Evolutionary conservation across 2,113 vertebrate genomes (phyloP).

Genomic region (Brachionichthys hirsutus): DNA sequence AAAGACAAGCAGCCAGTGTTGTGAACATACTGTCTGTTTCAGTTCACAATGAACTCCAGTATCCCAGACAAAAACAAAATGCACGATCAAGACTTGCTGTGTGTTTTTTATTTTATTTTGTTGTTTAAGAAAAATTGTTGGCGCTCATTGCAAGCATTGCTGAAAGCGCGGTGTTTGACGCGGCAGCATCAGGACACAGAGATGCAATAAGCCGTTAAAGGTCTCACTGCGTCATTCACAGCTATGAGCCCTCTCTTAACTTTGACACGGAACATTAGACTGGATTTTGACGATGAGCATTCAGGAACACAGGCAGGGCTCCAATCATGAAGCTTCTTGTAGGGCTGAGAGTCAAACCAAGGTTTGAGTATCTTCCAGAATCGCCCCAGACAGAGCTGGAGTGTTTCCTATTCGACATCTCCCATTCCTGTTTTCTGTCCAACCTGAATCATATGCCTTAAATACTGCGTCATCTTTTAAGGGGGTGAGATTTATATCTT

Average conservation of each 20-base stretch:
- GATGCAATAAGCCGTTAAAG: background rate
- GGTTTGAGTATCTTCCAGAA: slow-evolving; percentile 58
- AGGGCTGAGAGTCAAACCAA: slow-evolving; percentile 24
- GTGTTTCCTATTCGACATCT: slow-evolving; percentile 37
- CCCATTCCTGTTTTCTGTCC: slow-evolving; percentile 51
- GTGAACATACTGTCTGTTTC: no score
- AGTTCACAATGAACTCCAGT: no score
- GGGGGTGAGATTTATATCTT: slow-evolving; percentile 52
- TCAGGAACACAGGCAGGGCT: slow-evolving; percentile 7
- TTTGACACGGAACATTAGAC: slow-evolving; percentile 16
- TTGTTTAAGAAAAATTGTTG: no score
- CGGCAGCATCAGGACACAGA: background rate
- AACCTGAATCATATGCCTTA: slow-evolving; percentile 58
- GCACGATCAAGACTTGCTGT: no score
- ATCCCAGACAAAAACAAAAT: no score
- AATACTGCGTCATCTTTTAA: slow-evolving; percentile 63
- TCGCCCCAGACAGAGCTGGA: slow-evolving; percentile 38
- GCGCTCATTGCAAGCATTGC: no score
- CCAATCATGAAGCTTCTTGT: slow-evolving; percentile 27
- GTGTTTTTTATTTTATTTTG: no score
- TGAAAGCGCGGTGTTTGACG: no score
- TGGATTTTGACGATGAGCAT: slow-evolving; percentile 12
- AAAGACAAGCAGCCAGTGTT: no score
- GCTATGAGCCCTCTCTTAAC: slow-evolving; percentile 9
- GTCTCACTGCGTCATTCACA: background rate